Evolutionary conservation across 64 coral and sea anemone genomes (phyloP).

Genomic region (Hydrozoanthus tunicans): DNA sequence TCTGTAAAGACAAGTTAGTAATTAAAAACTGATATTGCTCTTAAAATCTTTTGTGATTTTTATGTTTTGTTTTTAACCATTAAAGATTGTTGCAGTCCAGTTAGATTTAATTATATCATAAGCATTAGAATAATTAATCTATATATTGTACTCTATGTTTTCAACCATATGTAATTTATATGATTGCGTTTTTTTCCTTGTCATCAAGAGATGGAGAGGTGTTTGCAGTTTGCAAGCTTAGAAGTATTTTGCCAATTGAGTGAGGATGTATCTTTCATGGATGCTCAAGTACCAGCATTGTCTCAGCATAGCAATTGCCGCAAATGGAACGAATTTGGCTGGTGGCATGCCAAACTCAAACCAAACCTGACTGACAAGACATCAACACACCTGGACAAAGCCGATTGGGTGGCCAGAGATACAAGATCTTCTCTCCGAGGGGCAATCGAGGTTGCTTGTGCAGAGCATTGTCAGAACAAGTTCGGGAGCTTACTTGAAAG

Average conservation of each 20-base stretch:
- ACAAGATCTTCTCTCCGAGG: slow-evolving; percentile 25
- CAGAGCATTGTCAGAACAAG: neutral
- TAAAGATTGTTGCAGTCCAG: too few species aligned
- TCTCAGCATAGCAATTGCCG: neutral
- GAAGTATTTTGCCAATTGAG: slow-evolving; percentile 42
- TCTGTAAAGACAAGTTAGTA: too few species aligned
- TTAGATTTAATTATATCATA: too few species aligned
- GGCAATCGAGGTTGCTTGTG: slow-evolving; percentile 20
- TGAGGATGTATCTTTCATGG: slow-evolving; percentile 46
- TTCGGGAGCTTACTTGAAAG: slow-evolving; percentile 3
- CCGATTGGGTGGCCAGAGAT: slow-evolving; percentile 14
- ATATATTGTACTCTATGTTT: too few species aligned
- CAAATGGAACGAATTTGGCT: slow-evolving; percentile 13
- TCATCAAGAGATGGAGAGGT: slow-evolving; percentile 11
- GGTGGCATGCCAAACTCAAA: slow-evolving; percentile 22
- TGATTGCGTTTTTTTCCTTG: neutral
- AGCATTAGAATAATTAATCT: too few species aligned
- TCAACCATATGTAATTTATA: too few species aligned
- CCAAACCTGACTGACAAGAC: slow-evolving; percentile 12
- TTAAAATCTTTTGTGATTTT: too few species aligned
- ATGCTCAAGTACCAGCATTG: slow-evolving; percentile 8
- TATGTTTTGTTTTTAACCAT: too few species aligned
- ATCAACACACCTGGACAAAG: neutral
- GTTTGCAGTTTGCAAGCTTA: slow-evolving; percentile 28
- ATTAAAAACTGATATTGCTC: too few species aligned